Conservation (phyloP, 2,797 vertebrate genomes). For the Cuculus canorus region DNA sequence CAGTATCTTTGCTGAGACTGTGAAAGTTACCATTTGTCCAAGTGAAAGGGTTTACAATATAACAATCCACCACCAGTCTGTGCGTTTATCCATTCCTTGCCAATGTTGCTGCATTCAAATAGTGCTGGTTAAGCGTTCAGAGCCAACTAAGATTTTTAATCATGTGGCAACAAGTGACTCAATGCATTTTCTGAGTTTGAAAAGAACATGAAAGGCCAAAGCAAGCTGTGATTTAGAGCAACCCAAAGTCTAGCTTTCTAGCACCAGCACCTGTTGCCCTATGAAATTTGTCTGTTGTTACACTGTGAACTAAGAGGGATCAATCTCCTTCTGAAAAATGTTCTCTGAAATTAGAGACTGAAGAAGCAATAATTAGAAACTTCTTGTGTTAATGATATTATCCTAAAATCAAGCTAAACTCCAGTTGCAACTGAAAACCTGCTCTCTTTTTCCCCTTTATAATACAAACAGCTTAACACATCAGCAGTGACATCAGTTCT, state of each 20-base stretch:
- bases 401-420: not conserved
- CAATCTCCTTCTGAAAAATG: not conserved
- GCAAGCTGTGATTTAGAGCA: not conserved
- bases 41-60: not conserved
- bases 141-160: not conserved
- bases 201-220: not conserved
- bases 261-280: not conserved
- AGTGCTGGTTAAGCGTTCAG: not conserved
- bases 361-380: not conserved
- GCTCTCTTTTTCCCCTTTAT: not conserved
- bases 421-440: not conserved
- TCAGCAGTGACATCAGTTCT: not conserved
- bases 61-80: fast-evolving
- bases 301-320: not conserved
- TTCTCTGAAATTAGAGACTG: not conserved
- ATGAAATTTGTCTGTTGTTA: not conserved
- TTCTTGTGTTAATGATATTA: not conserved
- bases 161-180: not conserved
- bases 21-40: not conserved
- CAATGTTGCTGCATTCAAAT: not conserved
- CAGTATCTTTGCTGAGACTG: not conserved
- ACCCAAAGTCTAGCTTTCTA: not conserved
- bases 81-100: not conserved
- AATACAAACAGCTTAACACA: not conserved
- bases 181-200: not conserved